phyloP scores from a whole-genome alignment of 2,113 vertebrate genomes.

The Lasiurus cinereus region DNA sequence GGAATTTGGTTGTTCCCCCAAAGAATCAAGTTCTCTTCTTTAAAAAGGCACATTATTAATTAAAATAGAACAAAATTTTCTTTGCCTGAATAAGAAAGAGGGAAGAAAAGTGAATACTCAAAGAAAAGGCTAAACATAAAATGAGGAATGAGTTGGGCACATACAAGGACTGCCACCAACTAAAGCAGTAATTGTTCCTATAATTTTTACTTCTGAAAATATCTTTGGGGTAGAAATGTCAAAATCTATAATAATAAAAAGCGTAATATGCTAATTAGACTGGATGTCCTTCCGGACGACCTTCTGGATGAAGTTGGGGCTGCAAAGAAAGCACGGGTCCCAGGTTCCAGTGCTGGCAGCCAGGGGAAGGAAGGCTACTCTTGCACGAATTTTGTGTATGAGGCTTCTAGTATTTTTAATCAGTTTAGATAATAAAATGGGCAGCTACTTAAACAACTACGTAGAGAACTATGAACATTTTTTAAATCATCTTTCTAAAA shows the following conservation, averaged over 20 bases:
- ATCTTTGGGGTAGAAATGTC: neutral
- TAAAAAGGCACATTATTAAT: neutral
- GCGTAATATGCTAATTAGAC: no score
- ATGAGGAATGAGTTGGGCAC: neutral
- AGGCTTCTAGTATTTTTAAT: neutral
- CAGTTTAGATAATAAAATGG: constrained; percentile 16
- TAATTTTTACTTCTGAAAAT: neutral
- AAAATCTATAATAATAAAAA: neutral
- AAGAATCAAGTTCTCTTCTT: neutral
- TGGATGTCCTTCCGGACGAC: no score
- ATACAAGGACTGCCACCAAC: neutral
- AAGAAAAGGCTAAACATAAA: neutral
- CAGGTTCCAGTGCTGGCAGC: no score
- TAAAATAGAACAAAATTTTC: constrained; percentile 4
- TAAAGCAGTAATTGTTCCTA: neutral
- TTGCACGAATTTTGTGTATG: no score
- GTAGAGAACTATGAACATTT: constrained; percentile 17
- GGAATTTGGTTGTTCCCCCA: neutral
- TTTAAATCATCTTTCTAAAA: constrained; percentile 57
- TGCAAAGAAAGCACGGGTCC: no score
- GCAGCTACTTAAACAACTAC: constrained; percentile 13
- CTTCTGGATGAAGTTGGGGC: no score
- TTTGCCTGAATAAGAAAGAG: neutral
- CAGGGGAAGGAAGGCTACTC: no score
- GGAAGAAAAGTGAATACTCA: neutral